A percentile compares a stretch with the other conserved stretches of the same genome.
Conservation (phyloP, 2,113 vertebrate species). For the Odocoileus hemionus region DNA sequence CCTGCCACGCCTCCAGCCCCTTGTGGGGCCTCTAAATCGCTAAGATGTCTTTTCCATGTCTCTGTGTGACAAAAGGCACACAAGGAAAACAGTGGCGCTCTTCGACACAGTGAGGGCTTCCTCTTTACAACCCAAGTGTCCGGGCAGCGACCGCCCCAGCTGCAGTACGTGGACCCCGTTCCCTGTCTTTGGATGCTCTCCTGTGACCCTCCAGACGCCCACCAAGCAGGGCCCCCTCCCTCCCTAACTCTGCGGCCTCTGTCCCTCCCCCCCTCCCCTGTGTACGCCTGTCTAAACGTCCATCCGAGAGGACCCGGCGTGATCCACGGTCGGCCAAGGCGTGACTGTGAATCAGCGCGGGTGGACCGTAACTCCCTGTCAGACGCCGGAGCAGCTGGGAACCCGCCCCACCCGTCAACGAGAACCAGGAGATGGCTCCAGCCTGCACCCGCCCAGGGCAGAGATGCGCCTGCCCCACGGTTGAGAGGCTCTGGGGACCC, state of each 20-base stretch:
- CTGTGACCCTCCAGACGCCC: not conserved
- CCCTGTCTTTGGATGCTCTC: not conserved
- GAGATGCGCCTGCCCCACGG: not conserved
- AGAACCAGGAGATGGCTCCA: not conserved
- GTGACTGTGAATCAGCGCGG: not conserved
- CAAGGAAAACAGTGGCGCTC: not conserved
- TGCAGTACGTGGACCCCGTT: not conserved
- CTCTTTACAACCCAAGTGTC: not conserved
- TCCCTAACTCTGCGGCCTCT: not conserved
- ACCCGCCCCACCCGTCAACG: conserved; percentile 16
- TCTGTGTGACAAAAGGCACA: not conserved
- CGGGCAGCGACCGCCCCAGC: too few relatives aligned
- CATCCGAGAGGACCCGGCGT: not conserved
- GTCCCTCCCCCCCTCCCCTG: not conserved
- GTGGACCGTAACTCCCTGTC: not conserved
- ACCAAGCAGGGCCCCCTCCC: rapidly evolving
- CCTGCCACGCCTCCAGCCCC: rapidly evolving
- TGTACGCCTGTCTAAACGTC: not conserved
- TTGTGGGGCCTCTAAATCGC: rapidly evolving
- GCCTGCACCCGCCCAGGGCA: conserved; percentile 13
- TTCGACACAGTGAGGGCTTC: not conserved
- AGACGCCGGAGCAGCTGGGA: not conserved
- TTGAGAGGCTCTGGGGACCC: conserved; percentile 52
- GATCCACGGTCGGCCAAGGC: not conserved
- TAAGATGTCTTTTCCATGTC: not conserved